Base-by-base conservation (phyloP, 2,888 invertebrate genomes). In the Cantharis flavilabris region DNA sequence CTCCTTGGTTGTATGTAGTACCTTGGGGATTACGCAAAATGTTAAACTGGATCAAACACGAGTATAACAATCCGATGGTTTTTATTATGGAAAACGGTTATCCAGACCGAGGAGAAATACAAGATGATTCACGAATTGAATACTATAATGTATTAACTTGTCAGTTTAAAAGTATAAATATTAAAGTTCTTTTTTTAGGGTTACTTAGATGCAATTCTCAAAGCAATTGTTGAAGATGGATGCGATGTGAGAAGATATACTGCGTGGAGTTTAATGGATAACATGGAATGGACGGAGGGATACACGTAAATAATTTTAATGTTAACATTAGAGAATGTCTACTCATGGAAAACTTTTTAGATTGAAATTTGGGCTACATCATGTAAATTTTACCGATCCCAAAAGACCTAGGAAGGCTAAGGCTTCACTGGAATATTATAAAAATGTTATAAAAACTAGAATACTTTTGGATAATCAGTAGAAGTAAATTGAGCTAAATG, bases 181-280 rank as follows among this genome's bases (percentile, higher is more conserved):
- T 16, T 16, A 16, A 16, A 16, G 16, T 16, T 1, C 1, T 16
- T 1, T 16, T 16, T 16, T 16, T 16, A 16, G 16, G 16, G 16
- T 16, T 16, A 16, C 16, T 16, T 16, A 1, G 16, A 16, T 16
- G 16, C 16, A 16, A 1, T 16, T 16, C 16, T 16, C 16, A 16
- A 16, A 16, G 16, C 16, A 16, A 16, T 16, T 16, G 16, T 16
- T 16, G 16, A 16, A 16, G 16, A 16, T 16, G 16, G 16, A 16
- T 16, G 16, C 16, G 1, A 16, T 16, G 16, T 16, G 16, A 16
- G 16, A 16, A 16, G 16, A 16, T 16, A 16, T 16, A 16, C 16
- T 16, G 91, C 92, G 74, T 96, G 96, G 95, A 94, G 94, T 80
- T 87, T 96, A n/a, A 90, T 96, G 87, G 96, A 97, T 84, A 95